phyloP scores from a whole-genome alignment of 2,888 invertebrate genomes.

The Prionchulus punctatus region DNA sequence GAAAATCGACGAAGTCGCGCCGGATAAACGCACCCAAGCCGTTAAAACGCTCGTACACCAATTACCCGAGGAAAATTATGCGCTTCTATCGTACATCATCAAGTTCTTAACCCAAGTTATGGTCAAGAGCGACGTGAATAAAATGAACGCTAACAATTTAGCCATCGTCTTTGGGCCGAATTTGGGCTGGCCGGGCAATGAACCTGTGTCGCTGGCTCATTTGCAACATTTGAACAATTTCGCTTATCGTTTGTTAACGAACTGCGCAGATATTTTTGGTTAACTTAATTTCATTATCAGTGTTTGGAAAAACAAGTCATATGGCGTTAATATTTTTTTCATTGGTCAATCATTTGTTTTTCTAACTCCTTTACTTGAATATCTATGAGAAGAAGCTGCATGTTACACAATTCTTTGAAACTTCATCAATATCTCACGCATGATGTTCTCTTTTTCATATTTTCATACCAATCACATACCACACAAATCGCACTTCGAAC shows the following conservation, averaged over 20 bases:
- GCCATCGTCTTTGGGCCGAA: conserved; percentile 91
- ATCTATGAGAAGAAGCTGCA: too few species aligned
- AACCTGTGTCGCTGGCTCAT: conserved; percentile 22
- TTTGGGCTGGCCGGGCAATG: conserved; percentile 55
- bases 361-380: too few species aligned
- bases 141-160: conserved; percentile 74
- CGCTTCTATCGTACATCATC: conserved; percentile 23
- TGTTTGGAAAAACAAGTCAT: too few species aligned
- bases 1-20: not conserved
- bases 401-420: too few species aligned
- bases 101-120: conserved; percentile 25
- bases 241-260: conserved; percentile 24
- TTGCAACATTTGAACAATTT: conserved; percentile 30
- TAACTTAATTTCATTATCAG: too few species aligned
- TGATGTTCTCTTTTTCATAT: too few species aligned
- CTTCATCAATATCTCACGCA: too few species aligned
- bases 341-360: too few species aligned
- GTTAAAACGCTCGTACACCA: conserved; percentile 21
- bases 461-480: too few species aligned
- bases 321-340: too few species aligned
- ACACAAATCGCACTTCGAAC: too few species aligned
- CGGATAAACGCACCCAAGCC: conserved; percentile 18
- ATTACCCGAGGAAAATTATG: conserved; percentile 23
- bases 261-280: conserved; percentile 2
- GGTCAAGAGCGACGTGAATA: conserved; percentile 56